phyloP scores from a whole-genome alignment of 2,888 invertebrate genomes.

The Lepidonotus clava region DNA sequence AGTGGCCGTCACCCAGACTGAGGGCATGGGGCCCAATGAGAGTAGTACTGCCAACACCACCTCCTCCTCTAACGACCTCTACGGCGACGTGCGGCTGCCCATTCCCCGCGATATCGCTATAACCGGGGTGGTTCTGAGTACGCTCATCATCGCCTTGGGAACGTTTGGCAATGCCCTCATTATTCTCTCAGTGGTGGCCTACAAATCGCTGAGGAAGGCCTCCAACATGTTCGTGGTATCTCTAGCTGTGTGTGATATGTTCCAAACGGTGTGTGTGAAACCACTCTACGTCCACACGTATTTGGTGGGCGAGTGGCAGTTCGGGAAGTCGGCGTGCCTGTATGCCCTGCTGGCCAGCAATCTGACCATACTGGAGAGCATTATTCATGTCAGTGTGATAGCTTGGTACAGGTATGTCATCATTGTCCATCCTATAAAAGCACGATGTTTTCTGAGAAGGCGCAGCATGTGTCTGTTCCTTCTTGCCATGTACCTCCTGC shows the following conservation, averaged over 20 bases:
- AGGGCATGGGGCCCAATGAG: not conserved
- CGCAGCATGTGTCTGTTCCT: constrained; percentile 54
- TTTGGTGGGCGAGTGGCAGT: constrained; percentile 58
- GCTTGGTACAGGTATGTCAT: constrained; percentile 62
- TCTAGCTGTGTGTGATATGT: constrained; percentile 62
- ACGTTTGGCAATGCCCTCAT: constrained; percentile 62
- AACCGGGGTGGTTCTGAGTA: constrained; percentile 57
- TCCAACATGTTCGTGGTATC: constrained; percentile 63
- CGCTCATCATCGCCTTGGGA: constrained; percentile 58
- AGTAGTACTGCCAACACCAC: not conserved
- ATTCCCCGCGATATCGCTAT: constrained; percentile 39
- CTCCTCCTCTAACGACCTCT: not conserved
- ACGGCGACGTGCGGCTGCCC: not conserved
- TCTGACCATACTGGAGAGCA: constrained; percentile 62
- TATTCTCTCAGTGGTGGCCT: constrained; percentile 60
- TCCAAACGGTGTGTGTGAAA: constrained; percentile 59
- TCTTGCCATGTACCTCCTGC: constrained; percentile 57
- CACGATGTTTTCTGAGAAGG: constrained; percentile 51
- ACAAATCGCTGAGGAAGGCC: constrained; percentile 54
- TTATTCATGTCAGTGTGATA: constrained; percentile 62
- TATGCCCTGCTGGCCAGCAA: constrained; percentile 63
- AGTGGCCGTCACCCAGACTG: no score
- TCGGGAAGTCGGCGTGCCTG: constrained; percentile 57
- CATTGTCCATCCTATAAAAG: constrained; percentile 59
- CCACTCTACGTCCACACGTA: constrained; percentile 63